These are phyloP conservation scores for Rhinophrynus dorsalis DNA, from an alignment of 2,797 vertebrate genomes.

Conservation along the genomic window DNA sequence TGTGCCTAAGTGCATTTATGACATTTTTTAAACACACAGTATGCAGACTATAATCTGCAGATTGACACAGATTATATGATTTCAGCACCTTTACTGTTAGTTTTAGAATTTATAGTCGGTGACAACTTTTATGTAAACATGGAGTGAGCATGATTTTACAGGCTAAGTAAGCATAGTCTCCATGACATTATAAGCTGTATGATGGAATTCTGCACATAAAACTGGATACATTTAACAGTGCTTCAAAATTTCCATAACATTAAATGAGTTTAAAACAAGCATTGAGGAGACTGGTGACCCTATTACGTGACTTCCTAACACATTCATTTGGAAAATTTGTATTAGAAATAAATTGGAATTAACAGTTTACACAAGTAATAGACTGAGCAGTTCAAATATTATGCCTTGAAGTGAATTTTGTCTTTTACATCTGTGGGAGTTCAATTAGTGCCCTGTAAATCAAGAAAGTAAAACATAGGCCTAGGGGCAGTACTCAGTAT, in stretches of 20 bases:
- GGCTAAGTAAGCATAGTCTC: constrained; percentile 19
- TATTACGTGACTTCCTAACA: constrained; percentile 29
- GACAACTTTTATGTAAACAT: constrained; percentile 41
- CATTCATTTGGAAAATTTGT: constrained; percentile 39
- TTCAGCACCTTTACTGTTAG: constrained; percentile 43
- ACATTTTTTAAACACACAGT: constrained; percentile 11
- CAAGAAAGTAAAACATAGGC: too few relatives aligned
- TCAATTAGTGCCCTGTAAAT: too few relatives aligned
- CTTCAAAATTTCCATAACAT: constrained; percentile 42
- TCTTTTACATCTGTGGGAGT: too few relatives aligned
- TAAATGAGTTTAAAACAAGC: constrained; percentile 37
- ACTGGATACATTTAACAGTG: constrained; percentile 15
- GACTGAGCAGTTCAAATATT: neutral
- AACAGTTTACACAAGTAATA: neutral
- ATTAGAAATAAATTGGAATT: constrained; percentile 27
- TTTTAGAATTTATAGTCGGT: constrained; percentile 41
- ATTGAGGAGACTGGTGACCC: constrained; percentile 24
- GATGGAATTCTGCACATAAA: constrained; percentile 43
- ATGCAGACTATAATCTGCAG: constrained; percentile 33
- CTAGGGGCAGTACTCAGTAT: too few relatives aligned
- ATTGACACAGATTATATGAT: constrained; percentile 44
- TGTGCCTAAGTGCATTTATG: constrained; percentile 29
- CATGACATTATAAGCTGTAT: constrained; percentile 24
- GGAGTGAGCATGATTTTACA: constrained; percentile 25
- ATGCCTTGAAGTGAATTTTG: too few relatives aligned